Base-by-base conservation (phyloP, 2,888 invertebrate species). In the Buathra laborator region DNA sequence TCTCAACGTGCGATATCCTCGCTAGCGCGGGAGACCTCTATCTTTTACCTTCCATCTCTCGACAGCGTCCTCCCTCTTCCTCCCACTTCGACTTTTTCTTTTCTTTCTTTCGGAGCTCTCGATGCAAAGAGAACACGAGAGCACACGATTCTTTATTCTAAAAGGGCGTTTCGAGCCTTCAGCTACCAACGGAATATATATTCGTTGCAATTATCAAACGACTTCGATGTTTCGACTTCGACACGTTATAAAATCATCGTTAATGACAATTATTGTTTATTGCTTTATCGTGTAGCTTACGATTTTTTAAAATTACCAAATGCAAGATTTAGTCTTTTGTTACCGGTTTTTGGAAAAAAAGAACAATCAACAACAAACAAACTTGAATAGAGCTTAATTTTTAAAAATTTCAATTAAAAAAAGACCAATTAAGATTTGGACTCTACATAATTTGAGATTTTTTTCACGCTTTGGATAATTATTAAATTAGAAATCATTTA, bases 41-140 rank as follows among this genome's bases (percentile, higher is more conserved):
- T 90, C 91, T 91, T 67, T 67, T 84, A 86, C 85, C 89, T 91
- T 89, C 85, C 86, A 91, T 91, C 91, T 90, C 90, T 90, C 88
- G 84, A 77, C 75, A 77, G 59, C 79, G 81, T 72, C 48, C 74
- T 79, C 70, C 67, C 62, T 43, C 19, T 64, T 70, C 14, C 24
- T 75, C 70, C 48, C 70, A 12, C 46, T 24, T 44, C 24, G 46
- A 44, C 62, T 75, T 48, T 59, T 66, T 59, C 67, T 67, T 14
- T 16, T 24, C 48, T 19, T 24, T 56, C 67, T 51, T 51, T 75
- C 37, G 44, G 32, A 59, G 62, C 29, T 75, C 62, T 75, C 16
- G 53, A 71, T 51, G 53, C 24, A 24, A 43, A 62, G 48, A 62
- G 64, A 16, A 56, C 75, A 62, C 48, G 62, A 59, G 56, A 43